Evolutionary conservation across 1,140 invertebrate species (phyloP), one percentile per base, ranked within the genome.

Genomic region (Olivierus martensii): DNA sequence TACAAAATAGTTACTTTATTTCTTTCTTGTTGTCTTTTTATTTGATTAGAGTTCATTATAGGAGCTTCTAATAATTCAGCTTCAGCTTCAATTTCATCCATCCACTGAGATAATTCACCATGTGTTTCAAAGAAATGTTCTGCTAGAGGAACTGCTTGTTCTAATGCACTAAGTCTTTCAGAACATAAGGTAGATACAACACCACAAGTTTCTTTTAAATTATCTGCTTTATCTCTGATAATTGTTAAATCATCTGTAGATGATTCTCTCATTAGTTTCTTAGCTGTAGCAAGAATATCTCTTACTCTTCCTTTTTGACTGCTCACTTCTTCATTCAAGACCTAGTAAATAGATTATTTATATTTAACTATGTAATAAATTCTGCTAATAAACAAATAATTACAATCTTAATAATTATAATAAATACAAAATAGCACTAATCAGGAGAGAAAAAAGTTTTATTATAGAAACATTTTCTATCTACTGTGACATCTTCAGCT

Each of bases 61-160:
- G 91, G 90, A 74, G 89, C 86, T n/a, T 89, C 87, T 46, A 96
- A 67, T 66, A 89, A 79, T 10, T 82, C 76, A 6, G 93, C 80
- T 69, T 97, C 92, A 51, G 83, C 80, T 68, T 98, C 94, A 71
- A 91, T 87, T 61, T 91, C 90, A 58, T 89, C 83, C 55, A 99
- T 69, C 93, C 93, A 98, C 19, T 79, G 76, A 11, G 80, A 78
- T 3, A 98, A 67, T 15, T 91, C 89, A 28, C 79, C 76, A 62
- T 97, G 93, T 1, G 89, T 89, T 55, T 95, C 91, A 51, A 85
- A 82, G 68, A 99, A 86, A 69, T 97, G 91, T 69, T 93, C 85
- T 0, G 90, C 89, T 6, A 93, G 68, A 14, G 83, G 92, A 19
- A 96, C 63, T 0, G 92, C 92, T 67, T 97, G 92, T 67, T 98